A percentile compares a stretch with the other conserved stretches of the same genome.
phyloP scores from a whole-genome alignment of 2,113 vertebrate genomes.

The Caracal caracal region DNA sequence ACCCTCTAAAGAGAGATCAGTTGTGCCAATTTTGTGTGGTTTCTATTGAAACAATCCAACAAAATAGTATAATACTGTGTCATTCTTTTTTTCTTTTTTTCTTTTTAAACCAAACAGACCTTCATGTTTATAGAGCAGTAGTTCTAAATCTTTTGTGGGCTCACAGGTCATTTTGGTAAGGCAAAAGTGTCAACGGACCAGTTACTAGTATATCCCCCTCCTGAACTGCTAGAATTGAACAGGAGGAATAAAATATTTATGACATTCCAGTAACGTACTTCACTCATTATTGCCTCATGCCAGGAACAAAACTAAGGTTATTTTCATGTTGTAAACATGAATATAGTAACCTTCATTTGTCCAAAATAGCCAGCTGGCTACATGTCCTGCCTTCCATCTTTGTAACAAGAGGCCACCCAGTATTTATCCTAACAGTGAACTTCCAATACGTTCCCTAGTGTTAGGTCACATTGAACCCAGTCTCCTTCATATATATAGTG shows the following conservation, averaged over 20 bases:
- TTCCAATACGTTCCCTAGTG: background rate
- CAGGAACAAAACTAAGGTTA: slow-evolving; percentile 30
- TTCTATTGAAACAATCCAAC: background rate
- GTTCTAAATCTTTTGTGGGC: slow-evolving; percentile 8
- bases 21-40: background rate
- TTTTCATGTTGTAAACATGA: slow-evolving; percentile 48
- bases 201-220: background rate
- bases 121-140: background rate
- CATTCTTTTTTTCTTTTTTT: background rate
- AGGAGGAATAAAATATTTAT: slow-evolving; percentile 15
- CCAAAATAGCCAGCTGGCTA: background rate
- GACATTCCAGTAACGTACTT: slow-evolving; percentile 1
- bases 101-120: background rate
- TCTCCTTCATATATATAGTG: background rate
- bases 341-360: slow-evolving; percentile 2
- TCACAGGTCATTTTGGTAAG: slow-evolving; percentile 32
- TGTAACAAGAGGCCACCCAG: background rate
- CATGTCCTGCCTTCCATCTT: background rate
- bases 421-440: background rate
- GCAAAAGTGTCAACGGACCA: slow-evolving; percentile 5
- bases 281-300: slow-evolving; percentile 8
- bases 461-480: background rate
- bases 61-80: background rate
- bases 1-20: background rate
- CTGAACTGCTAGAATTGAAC: background rate